Evolutionary conservation across 2,797 vertebrate genomes (phyloP).

Genomic region (Nyctibius grandis): DNA sequence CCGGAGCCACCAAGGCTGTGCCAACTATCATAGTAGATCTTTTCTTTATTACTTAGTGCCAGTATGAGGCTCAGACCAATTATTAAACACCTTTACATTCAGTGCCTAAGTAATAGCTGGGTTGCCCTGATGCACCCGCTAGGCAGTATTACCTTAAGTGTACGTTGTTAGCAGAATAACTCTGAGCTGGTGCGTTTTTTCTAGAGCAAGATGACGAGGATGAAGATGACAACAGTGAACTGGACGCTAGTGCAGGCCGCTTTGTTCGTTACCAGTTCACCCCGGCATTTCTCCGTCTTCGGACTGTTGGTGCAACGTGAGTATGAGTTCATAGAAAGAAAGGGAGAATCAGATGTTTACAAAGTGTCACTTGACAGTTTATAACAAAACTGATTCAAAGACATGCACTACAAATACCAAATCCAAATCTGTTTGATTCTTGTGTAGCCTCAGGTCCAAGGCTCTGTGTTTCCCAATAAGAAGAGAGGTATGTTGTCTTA

Average conservation of each 20-base stretch:
- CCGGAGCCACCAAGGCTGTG: not conserved
- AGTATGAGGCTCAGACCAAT: not conserved
- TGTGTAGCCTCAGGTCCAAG: not conserved
- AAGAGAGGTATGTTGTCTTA: not conserved
- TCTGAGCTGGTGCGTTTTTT: not conserved
- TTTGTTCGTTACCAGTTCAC: constrained; percentile 99
- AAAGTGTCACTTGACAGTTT: not conserved
- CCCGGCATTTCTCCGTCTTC: constrained; percentile 91
- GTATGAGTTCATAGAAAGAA: not conserved
- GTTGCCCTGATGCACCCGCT: not conserved
- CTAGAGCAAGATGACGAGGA: constrained; percentile 80
- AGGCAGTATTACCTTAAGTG: not conserved
- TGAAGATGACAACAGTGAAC: constrained; percentile 80
- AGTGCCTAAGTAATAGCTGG: not conserved
- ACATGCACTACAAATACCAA: not conserved
- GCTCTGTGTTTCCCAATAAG: not conserved
- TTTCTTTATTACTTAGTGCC: not conserved
- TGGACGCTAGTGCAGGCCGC: constrained; percentile 87
- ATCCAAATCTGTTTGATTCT: not conserved
- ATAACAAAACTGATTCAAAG: not conserved
- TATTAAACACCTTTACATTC: not conserved
- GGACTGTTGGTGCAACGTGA: constrained; percentile 96
- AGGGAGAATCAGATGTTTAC: not conserved
- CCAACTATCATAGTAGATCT: not conserved
- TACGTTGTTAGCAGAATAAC: not conserved